A percentile compares a stretch with the other conserved stretches of the same genome.
Evolutionary conservation across 2,888 invertebrate genomes (phyloP).

Genomic region (Carabus problematicus): DNA sequence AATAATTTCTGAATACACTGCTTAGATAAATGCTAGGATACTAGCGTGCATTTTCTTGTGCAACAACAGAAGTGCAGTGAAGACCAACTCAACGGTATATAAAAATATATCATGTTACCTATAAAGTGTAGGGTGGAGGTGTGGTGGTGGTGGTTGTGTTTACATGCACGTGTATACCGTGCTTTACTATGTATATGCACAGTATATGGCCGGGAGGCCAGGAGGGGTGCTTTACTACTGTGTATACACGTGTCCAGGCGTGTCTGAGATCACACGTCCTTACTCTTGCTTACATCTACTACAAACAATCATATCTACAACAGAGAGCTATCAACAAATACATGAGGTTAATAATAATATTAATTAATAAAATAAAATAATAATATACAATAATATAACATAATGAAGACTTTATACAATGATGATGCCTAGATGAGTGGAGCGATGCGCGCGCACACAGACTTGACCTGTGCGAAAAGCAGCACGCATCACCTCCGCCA

Average conservation of each 20-base stretch:
- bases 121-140: background rate
- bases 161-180: slow-evolving; percentile 4
- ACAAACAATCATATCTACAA: slow-evolving; percentile 27
- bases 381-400: slow-evolving; percentile 51
- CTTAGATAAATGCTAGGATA: slow-evolving; percentile 35
- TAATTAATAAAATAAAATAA: slow-evolving; percentile 48
- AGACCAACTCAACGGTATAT: background rate
- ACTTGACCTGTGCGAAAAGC: slow-evolving; percentile 53
- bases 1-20: slow-evolving; percentile 23
- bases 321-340: slow-evolving; percentile 40
- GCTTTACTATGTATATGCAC: slow-evolving; percentile 8
- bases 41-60: slow-evolving; percentile 29
- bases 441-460: slow-evolving; percentile 42
- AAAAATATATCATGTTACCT: slow-evolving; percentile 1
- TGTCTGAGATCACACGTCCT: slow-evolving; percentile 11
- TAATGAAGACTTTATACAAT: slow-evolving; percentile 57
- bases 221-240: slow-evolving; percentile 8
- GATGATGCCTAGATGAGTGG: slow-evolving; percentile 44
- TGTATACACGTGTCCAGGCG: background rate
- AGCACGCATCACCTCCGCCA: slow-evolving; percentile 40
- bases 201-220: slow-evolving; percentile 5
- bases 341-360: slow-evolving; percentile 48
- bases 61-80: slow-evolving; percentile 34
- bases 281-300: slow-evolving; percentile 8
- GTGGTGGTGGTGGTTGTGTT: slow-evolving; percentile 2